Conservation (phyloP, 2,113 vertebrate genomes). For the Acrocephalus arundinaceus region DNA sequence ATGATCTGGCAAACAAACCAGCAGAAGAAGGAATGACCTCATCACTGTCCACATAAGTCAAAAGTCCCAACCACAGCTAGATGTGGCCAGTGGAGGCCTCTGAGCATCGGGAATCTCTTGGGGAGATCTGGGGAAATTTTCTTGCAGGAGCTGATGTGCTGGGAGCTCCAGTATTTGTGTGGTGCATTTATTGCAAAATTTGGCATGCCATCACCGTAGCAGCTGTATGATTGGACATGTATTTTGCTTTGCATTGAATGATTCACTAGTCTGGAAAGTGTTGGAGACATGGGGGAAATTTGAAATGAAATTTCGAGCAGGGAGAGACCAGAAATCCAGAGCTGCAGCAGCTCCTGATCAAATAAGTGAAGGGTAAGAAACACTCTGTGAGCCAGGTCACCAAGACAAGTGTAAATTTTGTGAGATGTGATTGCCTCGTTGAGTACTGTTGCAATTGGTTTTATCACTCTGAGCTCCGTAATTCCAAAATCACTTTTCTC, state of each 20-base stretch:
- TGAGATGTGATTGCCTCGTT: neutral
- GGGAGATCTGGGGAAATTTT: neutral
- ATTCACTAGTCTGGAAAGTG: no score
- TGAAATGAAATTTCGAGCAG: neutral
- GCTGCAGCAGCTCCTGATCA: neutral
- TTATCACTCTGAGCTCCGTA: neutral
- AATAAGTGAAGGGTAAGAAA: neutral
- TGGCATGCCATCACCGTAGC: neutral
- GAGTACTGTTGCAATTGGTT: neutral
- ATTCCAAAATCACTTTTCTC: neutral
- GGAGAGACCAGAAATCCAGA: neutral
- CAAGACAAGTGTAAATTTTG: neutral
- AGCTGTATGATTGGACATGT: accelerated
- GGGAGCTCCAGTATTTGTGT: accelerated
- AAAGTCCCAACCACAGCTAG: neutral
- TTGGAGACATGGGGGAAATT: neutral
- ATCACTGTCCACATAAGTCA: neutral
- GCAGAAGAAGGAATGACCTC: neutral
- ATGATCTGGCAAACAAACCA: neutral
- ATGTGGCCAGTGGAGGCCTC: neutral
- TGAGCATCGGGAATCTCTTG: neutral
- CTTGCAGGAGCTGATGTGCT: neutral
- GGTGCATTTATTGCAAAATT: neutral
- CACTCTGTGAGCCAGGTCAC: neutral
- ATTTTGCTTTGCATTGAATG: neutral